phyloP scores from a whole-genome alignment of 2,113 vertebrate species.

The Spermophilus dauricus region DNA sequence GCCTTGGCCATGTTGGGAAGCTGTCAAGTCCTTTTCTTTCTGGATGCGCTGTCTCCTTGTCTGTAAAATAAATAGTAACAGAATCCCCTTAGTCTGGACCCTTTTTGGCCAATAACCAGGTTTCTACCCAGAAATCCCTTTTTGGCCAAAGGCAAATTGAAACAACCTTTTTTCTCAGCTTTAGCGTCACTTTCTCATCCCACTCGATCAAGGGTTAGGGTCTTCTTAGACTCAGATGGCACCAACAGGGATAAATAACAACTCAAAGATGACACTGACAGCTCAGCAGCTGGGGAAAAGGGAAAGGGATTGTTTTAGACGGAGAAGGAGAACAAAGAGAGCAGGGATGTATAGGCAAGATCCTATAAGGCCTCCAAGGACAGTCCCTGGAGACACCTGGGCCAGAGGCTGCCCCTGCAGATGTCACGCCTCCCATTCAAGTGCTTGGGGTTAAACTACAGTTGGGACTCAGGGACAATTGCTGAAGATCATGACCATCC shows the following conservation, averaged over 20 bases:
- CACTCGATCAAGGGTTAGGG: background rate
- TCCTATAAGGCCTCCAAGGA: background rate
- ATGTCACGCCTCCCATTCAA: background rate
- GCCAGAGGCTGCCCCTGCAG: background rate
- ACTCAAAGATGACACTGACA: background rate
- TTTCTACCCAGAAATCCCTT: conserved; percentile 1
- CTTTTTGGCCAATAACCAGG: background rate
- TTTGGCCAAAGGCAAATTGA: conserved; percentile 17
- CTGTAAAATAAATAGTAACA: background rate
- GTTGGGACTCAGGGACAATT: background rate
- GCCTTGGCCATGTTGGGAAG: background rate
- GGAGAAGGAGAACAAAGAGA: background rate
- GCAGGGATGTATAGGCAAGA: background rate
- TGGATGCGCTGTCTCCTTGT: background rate
- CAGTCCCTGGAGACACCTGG: background rate
- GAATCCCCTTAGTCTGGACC: background rate
- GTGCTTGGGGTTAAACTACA: background rate
- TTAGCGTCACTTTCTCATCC: background rate
- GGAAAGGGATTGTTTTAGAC: background rate
- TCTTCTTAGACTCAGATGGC: background rate
- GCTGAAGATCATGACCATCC: background rate
- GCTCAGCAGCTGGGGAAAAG: background rate
- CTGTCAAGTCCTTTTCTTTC: background rate
- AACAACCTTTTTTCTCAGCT: background rate
- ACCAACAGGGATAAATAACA: background rate